These are phyloP conservation scores for Drosophila sproati DNA, from an alignment of 1,140 invertebrate genomes.

Conservation along the genomic window DNA sequence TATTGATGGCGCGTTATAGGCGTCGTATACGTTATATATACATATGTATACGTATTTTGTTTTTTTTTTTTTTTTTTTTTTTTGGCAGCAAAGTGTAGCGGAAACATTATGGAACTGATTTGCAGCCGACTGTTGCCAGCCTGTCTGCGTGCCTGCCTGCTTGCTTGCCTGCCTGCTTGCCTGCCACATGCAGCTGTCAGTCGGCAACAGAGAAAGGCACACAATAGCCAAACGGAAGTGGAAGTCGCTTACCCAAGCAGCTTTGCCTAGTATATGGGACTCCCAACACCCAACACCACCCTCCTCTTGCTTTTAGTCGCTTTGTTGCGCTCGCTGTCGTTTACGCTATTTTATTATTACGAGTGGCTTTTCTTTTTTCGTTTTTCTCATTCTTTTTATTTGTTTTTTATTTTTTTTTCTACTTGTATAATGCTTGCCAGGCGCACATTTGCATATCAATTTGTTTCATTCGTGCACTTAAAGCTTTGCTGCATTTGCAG, in stretches of 20 bases:
- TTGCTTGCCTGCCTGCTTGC: not conserved
- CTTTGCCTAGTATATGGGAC: conserved; percentile 7
- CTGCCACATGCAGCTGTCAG: conserved; percentile 72
- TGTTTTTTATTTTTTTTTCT: conserved; percentile 2
- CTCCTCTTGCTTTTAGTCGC: conserved; percentile 14
- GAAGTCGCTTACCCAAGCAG: conserved; percentile 70
- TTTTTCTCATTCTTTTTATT: conserved; percentile 19
- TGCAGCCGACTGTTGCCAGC: conserved; percentile 24
- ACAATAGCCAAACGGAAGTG: conserved; percentile 61
- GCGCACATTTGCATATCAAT: conserved; percentile 78
- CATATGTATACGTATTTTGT: conserved; percentile 10
- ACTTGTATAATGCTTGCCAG: conserved; percentile 11
- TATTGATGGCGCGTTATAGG: conserved; percentile 67
- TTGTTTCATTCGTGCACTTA: conserved; percentile 71
- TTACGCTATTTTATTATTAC: conserved; percentile 70
- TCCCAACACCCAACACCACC: not conserved
- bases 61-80: conserved; percentile 19
- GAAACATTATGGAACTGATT: conserved; percentile 64
- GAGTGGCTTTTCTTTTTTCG: not conserved
- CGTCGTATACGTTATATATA: conserved; percentile 68
- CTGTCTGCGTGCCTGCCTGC: not conserved
- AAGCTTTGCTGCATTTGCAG: conserved; percentile 46
- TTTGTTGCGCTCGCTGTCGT: conserved; percentile 35
- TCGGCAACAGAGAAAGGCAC: conserved; percentile 10
- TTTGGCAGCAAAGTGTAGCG: conserved; percentile 17